phyloP scores from a whole-genome alignment of 2,888 invertebrate genomes.

The Maniola hyperantus region DNA sequence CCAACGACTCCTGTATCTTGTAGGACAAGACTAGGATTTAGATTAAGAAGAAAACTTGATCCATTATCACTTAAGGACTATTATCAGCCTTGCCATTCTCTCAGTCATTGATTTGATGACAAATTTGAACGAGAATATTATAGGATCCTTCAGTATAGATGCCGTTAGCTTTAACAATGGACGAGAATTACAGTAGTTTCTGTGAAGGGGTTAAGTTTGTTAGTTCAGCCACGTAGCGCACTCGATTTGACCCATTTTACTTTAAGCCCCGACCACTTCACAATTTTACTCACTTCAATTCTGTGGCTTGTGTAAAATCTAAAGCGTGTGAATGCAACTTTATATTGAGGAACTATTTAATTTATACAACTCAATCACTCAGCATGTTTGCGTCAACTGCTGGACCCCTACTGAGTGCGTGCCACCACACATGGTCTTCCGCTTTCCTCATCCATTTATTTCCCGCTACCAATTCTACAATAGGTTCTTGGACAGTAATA shows the following conservation, averaged over 20 bases:
- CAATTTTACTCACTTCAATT: constrained; percentile 5
- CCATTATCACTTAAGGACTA: neutral
- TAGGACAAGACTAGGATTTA: too few species aligned
- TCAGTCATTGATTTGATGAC: neutral
- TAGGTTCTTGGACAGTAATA: too few species aligned
- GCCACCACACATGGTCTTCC: too few species aligned
- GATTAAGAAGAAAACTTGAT: neutral
- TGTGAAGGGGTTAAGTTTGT: neutral
- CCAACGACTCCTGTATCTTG: too few species aligned
- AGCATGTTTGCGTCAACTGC: too few species aligned
- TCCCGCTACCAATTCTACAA: too few species aligned
- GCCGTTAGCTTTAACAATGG: constrained; percentile 2
- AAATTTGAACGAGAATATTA: neutral
- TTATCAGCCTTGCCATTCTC: neutral
- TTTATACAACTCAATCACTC: too few species aligned
- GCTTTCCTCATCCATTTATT: too few species aligned
- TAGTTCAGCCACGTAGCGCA: constrained; percentile 20
- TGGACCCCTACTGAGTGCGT: too few species aligned
- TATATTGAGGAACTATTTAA: neutral
- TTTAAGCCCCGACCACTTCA: constrained; percentile 17
- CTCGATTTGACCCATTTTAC: constrained; percentile 15
- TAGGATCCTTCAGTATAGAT: neutral
- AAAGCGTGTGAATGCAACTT: neutral
- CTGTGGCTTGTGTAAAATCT: neutral
- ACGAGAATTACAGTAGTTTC: constrained; percentile 8